These are phyloP conservation scores for Bombus sibiricus DNA, from an alignment of 1,140 invertebrate species.

Conservation along the genomic window DNA sequence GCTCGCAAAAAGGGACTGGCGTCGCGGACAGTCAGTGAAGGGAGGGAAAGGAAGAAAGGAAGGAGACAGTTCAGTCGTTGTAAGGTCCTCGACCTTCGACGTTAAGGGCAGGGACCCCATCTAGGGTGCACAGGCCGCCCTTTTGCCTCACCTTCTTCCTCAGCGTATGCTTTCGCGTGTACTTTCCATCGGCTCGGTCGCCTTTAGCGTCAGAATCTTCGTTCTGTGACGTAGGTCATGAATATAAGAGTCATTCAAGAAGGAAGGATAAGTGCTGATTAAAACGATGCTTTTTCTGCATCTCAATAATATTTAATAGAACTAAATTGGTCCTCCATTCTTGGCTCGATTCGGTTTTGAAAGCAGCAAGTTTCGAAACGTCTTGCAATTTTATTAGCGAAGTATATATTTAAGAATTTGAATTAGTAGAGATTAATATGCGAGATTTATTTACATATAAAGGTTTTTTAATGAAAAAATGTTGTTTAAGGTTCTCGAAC, in stretches of 20 bases:
- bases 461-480: too few species aligned
- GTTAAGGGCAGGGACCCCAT: constrained; percentile 73
- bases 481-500: too few species aligned
- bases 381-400: too few species aligned
- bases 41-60: constrained; percentile 29
- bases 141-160: constrained; percentile 45
- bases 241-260: neutral
- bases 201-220: constrained; percentile 7
- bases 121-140: constrained; percentile 48
- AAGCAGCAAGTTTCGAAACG: too few species aligned
- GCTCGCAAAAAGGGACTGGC: constrained; percentile 66
- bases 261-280: neutral
- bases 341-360: too few species aligned
- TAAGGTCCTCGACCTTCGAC: constrained; percentile 70
- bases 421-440: too few species aligned
- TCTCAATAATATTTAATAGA: neutral
- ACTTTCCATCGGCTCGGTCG: neutral
- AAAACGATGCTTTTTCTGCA: too few species aligned
- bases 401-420: too few species aligned
- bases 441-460: too few species aligned
- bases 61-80: constrained; percentile 54
- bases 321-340: too few species aligned
- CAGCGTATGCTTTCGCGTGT: neutral
- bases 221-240: constrained; percentile 30
- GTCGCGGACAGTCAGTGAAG: neutral